Evolutionary conservation across 2,888 invertebrate genomes (phyloP), one percentile per base, ranked within the genome.

Genomic region (Coecobrya sp.): DNA sequence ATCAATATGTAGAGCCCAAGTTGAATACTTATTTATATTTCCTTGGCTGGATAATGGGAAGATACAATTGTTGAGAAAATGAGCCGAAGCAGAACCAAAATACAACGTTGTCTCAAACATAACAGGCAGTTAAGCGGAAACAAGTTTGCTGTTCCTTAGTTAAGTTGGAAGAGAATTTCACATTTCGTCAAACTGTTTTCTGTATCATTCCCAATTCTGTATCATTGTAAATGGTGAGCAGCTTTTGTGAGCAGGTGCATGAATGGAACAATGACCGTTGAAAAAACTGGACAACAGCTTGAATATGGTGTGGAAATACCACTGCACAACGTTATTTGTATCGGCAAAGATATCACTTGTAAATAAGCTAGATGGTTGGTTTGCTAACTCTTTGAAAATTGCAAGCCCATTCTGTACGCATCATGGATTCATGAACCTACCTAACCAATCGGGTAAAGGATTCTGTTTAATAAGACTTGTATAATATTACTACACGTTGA

Each of bases 11-110:
- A n/a, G n/a, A n/a, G n/a, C n/a, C n/a, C n/a, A n/a, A n/a, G 36
- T 65, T 65, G 16, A 22, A 70, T 13, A 19, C 76, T 11, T 76
- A 19, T 76, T 19, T 76, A 76, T 52, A 52, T 73, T 86, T 59
- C 36, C 59, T 65, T 25, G 19, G 13, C 45, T 76, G 25, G 55
- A 68, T 86, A 55, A 30, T 73, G 59, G 22, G 73, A 76, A 73
- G 93, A 73, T 70, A 86, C 59, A 27, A 79, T 70, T 55, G 42
- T 59, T 22, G 25, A 22, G 55, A 52, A 81, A 91, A 86, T 73
- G 82, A 87, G 73, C 82, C 49, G 10, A 79, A 27, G 10, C 16
- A 76, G 25, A 76, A 52, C 19, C 25, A 11, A 45, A 25, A 49
- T 19, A 49, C 45, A 76, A 49, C 76, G 8, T 27, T 49, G 11